These are phyloP conservation scores for Scylla paramamosain DNA, from an alignment of 1,140 invertebrate genomes.

Conservation along the genomic window DNA sequence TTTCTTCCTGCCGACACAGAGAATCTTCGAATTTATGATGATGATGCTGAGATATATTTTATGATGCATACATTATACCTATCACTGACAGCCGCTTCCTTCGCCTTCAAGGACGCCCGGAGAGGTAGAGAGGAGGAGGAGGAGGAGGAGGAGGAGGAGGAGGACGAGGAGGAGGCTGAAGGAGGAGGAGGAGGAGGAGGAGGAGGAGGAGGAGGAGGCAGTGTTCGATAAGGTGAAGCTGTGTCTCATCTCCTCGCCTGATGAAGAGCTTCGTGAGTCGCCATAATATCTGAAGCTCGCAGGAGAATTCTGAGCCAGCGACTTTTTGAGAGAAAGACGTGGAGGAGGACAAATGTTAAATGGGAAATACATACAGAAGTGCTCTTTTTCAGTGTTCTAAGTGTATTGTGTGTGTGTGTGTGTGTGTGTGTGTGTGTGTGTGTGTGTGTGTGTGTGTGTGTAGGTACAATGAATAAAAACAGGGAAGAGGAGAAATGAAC, in stretches of 20 bases:
- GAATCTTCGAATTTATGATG: conserved; percentile 63
- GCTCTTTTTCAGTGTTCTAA: background rate
- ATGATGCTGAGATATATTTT: conserved; percentile 64
- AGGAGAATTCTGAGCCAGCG: no score
- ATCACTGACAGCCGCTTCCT: conserved; percentile 42
- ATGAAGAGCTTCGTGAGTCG: background rate
- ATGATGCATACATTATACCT: conserved; percentile 61
- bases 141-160: background rate
- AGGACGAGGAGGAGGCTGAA: background rate
- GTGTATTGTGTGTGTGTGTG: background rate
- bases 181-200: conserved; percentile 6
- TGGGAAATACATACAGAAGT: no score
- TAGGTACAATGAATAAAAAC: background rate
- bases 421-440: background rate
- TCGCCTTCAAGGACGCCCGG: background rate
- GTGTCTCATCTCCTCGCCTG: background rate
- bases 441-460: background rate
- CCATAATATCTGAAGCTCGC: no score
- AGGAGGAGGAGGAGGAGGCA: conserved; percentile 1
- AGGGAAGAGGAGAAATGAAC: no score
- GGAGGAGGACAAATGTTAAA: no score
- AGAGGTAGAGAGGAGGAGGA: background rate
- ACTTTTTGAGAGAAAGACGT: no score
- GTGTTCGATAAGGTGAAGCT: background rate
- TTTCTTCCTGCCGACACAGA: conserved; percentile 36